Evolutionary conservation across 2,113 vertebrate species (phyloP).

Genomic region (Geococcyx californianus): DNA sequence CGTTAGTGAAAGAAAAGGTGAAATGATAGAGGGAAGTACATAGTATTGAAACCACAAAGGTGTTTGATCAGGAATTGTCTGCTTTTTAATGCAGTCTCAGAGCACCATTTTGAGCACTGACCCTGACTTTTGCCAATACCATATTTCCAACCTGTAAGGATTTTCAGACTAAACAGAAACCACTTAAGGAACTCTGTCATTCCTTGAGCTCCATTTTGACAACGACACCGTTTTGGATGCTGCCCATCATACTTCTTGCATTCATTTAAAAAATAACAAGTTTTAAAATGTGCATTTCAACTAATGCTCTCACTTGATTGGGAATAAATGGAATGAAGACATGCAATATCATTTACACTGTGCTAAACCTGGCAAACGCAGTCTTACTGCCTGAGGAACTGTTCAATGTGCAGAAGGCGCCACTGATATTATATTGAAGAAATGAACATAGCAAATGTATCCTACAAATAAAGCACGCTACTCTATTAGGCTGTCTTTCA

Average conservation of each 20-base stretch:
- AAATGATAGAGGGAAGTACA: background rate
- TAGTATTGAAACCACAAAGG: background rate
- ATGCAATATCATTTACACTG: rapidly evolving
- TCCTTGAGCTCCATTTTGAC: background rate
- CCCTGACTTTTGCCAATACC: background rate
- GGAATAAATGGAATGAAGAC: background rate
- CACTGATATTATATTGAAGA: background rate
- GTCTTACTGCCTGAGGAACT: background rate
- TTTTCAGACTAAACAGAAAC: background rate
- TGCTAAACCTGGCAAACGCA: background rate
- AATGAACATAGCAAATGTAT: background rate
- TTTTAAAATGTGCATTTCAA: background rate
- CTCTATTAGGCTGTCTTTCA: background rate
- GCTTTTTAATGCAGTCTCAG: background rate
- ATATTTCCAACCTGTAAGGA: background rate
- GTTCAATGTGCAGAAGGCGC: background rate
- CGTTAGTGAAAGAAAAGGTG: background rate
- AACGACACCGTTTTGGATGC: background rate
- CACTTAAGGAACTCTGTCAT: background rate
- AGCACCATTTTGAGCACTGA: background rate
- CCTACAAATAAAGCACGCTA: background rate
- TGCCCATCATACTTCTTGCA: background rate
- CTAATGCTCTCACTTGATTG: background rate
- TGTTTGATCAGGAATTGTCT: background rate
- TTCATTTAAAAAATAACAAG: background rate